A percentile compares a stretch with the other conserved stretches of the same genome.
These are phyloP conservation scores for Chrysopilus asiliformis DNA, from an alignment of 2,888 invertebrate species.

Conservation along the genomic window DNA sequence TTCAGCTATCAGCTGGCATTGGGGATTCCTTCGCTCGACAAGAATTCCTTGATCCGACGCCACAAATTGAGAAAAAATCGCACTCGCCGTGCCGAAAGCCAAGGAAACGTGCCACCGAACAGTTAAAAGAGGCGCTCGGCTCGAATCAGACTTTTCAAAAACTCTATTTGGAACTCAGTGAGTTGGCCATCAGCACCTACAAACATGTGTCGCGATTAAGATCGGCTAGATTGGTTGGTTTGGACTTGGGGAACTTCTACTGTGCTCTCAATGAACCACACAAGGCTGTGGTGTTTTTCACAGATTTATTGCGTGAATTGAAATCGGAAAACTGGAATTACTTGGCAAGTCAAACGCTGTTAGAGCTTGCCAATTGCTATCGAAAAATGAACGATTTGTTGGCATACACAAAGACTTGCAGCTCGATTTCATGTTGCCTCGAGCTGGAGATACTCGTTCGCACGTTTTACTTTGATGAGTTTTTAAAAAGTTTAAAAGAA, in stretches of 20 bases:
- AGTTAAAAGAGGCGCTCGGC: slow-evolving; percentile 78
- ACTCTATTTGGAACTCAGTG: slow-evolving; percentile 84
- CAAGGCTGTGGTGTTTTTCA: slow-evolving; percentile 79
- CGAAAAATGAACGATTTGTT: slow-evolving; percentile 58
- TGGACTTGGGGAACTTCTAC: slow-evolving; percentile 83
- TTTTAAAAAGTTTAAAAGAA: slow-evolving; percentile 50
- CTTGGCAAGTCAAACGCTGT: slow-evolving; percentile 66
- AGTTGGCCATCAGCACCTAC: slow-evolving; percentile 90
- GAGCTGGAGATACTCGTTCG: slow-evolving; percentile 62
- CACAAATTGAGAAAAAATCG: slow-evolving; percentile 29
- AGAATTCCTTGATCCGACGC: slow-evolving; percentile 26
- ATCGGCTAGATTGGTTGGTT: slow-evolving; percentile 78
- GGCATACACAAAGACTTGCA: slow-evolving; percentile 64
- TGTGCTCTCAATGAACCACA: slow-evolving; percentile 71
- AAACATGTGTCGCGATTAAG: slow-evolving; percentile 76
- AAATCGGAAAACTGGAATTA: slow-evolving; percentile 79
- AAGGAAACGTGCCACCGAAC: slow-evolving; percentile 49
- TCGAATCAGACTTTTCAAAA: slow-evolving; percentile 80
- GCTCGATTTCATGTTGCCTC: slow-evolving; percentile 62
- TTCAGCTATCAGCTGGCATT: slow-evolving; percentile 83
- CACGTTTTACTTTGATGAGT: slow-evolving; percentile 69
- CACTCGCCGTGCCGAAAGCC: slow-evolving; percentile 39
- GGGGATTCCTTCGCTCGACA: slow-evolving; percentile 51
- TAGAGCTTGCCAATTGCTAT: slow-evolving; percentile 75
- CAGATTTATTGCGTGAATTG: slow-evolving; percentile 74